A percentile compares a stretch with the other conserved stretches of the same genome.
phyloP scores from a whole-genome alignment of 2,113 vertebrate genomes.

The Menura novaehollandiae region DNA sequence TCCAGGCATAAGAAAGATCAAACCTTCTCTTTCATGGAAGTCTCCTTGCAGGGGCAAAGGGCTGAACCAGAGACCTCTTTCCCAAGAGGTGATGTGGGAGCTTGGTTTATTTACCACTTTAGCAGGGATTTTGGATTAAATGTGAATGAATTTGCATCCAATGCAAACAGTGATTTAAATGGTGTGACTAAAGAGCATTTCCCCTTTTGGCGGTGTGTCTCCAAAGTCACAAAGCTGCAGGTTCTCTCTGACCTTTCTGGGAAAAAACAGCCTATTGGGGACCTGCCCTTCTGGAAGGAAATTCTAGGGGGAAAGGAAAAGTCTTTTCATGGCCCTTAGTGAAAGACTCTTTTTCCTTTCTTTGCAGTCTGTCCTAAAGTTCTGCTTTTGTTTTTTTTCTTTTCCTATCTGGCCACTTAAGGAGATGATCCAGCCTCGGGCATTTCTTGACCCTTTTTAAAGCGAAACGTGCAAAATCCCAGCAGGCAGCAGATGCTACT shows the following conservation, averaged over 20 bases:
- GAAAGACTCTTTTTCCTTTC: not conserved
- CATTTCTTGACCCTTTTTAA: not conserved
- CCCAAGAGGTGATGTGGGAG: not conserved
- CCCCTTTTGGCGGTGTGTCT: not conserved
- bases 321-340: not conserved
- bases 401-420: not conserved
- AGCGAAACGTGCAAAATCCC: not conserved
- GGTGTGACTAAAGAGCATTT: conserved; percentile 14
- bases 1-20: not conserved
- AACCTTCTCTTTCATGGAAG: not conserved
- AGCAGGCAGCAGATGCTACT: not conserved
- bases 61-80: not conserved
- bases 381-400: not conserved
- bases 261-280: not conserved
- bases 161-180: not conserved
- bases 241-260: conserved; percentile 14
- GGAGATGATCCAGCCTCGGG: not conserved
- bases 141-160: not conserved
- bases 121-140: not conserved
- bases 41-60: not conserved
- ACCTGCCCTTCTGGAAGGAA: conserved; percentile 31
- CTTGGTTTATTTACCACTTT: not conserved
- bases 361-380: not conserved
- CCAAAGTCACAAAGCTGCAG: not conserved
- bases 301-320: not conserved